Base-by-base conservation (phyloP, 2,113 vertebrate species). In the Chrysemys picta region DNA sequence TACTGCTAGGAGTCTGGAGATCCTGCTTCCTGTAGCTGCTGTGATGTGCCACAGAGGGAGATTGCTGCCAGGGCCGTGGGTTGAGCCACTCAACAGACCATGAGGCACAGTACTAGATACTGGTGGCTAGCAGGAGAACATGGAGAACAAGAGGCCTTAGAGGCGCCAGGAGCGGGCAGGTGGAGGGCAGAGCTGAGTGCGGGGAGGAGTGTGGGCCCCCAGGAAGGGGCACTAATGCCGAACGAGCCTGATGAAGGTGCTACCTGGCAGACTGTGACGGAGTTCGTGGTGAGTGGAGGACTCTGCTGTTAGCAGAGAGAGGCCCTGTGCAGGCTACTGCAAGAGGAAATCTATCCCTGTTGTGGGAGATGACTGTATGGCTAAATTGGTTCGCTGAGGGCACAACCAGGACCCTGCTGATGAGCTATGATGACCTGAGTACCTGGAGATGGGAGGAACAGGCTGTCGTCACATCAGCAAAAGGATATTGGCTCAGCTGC, bases 1-100 rank as follows among this genome's bases (percentile, higher is more conserved):
- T 92, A 69, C 52, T 93, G 22, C 90, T 95, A 80, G 29, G 38
- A 91, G 89, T 75, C 56, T 94, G 78, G 69, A 86, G 52, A 10
- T 78, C 10, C 5, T 85, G 49, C 49, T 94, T 94, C 56, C 54
- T 90, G 56, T 95, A 53, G 53, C 72, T 95, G 31, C 35, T 82
- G 69, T 62, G 88, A 17, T 91, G 53, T 94, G 22, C 72, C 29
- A 4, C 1, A 2, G 45, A 62, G 85, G 21, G 82, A 59, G 10
- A 4, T 4, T 14, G 47, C 35, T 97, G 27, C 13, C 72, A 57
- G 29, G 49, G 35, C 38, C 1, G 47, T 84, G 85, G 45, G 83
- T 9, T 85, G 50, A 76, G 49, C 56, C 35, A 31, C 47, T 79
- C 6, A 80, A 0, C 45, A 91, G 62, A 62, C 81, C 57, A 0